phyloP scores from a whole-genome alignment of 35 echinoderm and acorn worm genomes.

The Hemicentrotus pulcherrimus region DNA sequence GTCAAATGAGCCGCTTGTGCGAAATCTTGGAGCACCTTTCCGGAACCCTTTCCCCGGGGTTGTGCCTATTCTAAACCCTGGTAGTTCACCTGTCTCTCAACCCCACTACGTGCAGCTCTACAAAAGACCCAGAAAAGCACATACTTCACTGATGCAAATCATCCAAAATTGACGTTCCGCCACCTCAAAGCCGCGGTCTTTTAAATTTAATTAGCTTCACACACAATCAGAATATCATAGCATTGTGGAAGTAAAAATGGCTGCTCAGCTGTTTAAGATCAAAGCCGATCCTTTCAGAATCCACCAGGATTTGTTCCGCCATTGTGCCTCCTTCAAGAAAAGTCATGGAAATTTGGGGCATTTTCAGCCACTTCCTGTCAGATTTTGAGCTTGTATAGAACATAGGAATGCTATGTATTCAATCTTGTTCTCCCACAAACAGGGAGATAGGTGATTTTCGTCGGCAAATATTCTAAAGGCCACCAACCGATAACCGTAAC shows the following conservation, averaged over 20 bases:
- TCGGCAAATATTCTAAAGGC: not conserved
- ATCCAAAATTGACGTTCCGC: not conserved
- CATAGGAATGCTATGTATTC: not conserved
- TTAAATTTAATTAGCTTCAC: not conserved
- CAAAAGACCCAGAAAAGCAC: not conserved
- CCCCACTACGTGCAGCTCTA: not conserved
- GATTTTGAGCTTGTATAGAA: not conserved
- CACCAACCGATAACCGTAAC: not conserved
- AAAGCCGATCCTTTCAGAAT: not conserved
- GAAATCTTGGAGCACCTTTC: too few relatives aligned
- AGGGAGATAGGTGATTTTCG: not conserved
- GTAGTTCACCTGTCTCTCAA: not conserved
- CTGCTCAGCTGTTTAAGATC: not conserved
- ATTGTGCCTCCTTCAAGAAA: not conserved
- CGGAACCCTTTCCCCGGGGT: too few relatives aligned
- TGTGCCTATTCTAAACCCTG: not conserved
- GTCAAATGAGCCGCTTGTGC: too few relatives aligned
- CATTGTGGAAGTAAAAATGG: not conserved
- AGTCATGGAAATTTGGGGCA: not conserved
- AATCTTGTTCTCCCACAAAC: not conserved
- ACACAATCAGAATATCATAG: not conserved
- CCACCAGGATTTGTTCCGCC: not conserved
- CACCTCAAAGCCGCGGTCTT: not conserved
- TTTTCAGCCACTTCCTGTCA: not conserved
- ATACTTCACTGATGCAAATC: not conserved